Conservation (phyloP, 2,888 invertebrate species). For the Andrena camellia region DNA sequence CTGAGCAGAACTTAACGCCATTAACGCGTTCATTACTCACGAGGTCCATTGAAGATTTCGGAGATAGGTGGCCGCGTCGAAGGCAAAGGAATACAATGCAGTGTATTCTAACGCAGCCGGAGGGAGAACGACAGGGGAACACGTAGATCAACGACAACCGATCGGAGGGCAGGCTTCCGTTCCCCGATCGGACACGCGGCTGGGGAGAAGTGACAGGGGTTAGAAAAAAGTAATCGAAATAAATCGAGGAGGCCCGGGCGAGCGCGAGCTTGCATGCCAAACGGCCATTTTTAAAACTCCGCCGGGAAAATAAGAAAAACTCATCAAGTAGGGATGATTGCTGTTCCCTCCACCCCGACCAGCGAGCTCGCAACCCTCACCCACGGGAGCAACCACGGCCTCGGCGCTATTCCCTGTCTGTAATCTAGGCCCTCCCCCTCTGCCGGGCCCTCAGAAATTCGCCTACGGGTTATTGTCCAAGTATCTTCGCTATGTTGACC, state of each 20-base stretch:
- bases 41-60: constrained; percentile 7
- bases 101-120: neutral
- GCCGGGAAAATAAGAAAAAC: constrained; percentile 80
- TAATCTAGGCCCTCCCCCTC: constrained; percentile 63
- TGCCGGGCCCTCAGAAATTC: constrained; percentile 63
- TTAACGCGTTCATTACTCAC: neutral
- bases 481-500: constrained; percentile 66
- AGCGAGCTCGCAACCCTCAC: constrained; percentile 59
- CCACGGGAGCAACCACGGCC: constrained; percentile 69
- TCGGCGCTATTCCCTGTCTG: constrained; percentile 51
- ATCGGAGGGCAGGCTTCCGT: constrained; percentile 32
- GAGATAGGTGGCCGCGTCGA: neutral
- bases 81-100: neutral
- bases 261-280: constrained; percentile 77
- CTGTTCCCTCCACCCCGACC: constrained; percentile 67
- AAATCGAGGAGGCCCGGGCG: constrained; percentile 72
- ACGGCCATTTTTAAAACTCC: constrained; percentile 80
- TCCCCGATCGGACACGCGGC: constrained; percentile 29
- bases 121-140: neutral
- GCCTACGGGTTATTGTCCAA: constrained; percentile 71
- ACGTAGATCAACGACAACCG: neutral
- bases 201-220: constrained; percentile 56
- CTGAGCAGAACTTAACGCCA: neutral
- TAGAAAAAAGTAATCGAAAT: constrained; percentile 76
- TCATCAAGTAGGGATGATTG: constrained; percentile 81